These are phyloP conservation scores for Dendropsophus ebraccatus DNA, from an alignment of 2,113 vertebrate genomes.

Conservation along the genomic window DNA sequence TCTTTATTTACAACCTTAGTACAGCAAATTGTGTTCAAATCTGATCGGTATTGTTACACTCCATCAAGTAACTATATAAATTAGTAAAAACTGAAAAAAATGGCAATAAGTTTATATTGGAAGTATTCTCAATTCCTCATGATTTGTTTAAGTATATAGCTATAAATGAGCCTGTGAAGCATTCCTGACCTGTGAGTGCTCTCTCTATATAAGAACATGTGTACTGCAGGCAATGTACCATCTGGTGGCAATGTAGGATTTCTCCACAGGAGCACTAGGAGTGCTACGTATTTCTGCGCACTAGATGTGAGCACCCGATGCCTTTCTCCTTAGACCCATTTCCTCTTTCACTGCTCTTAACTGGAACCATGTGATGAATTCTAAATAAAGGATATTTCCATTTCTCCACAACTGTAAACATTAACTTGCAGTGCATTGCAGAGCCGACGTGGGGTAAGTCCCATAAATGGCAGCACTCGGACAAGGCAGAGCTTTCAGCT, in stretches of 20 bases:
- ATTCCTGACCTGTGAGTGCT: background rate
- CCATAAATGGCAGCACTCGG: slow-evolving; percentile 72
- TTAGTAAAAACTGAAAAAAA: background rate
- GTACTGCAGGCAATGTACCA: background rate
- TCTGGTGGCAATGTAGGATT: background rate
- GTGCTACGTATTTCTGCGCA: background rate
- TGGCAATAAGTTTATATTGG: background rate
- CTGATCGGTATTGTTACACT: too few relatives aligned
- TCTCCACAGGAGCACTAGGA: background rate
- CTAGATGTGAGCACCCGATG: slow-evolving; percentile 66
- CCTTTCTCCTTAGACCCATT: slow-evolving; percentile 73
- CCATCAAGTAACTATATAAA: too few relatives aligned
- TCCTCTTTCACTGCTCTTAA: slow-evolving; percentile 75
- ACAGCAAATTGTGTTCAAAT: too few relatives aligned
- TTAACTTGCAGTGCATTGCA: slow-evolving; percentile 70
- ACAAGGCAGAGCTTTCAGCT: slow-evolving; percentile 70
- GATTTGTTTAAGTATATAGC: background rate
- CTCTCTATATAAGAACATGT: background rate
- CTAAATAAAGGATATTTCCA: slow-evolving; percentile 87
- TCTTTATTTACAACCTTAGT: too few relatives aligned
- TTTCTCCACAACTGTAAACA: slow-evolving; percentile 84
- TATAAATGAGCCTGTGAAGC: background rate
- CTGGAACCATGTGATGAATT: slow-evolving; percentile 81
- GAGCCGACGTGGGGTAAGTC: slow-evolving; percentile 67
- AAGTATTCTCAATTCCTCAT: background rate